These are phyloP conservation scores for Novumbra hubbsi DNA, from an alignment of 2,797 vertebrate species.

Conservation along the genomic window DNA sequence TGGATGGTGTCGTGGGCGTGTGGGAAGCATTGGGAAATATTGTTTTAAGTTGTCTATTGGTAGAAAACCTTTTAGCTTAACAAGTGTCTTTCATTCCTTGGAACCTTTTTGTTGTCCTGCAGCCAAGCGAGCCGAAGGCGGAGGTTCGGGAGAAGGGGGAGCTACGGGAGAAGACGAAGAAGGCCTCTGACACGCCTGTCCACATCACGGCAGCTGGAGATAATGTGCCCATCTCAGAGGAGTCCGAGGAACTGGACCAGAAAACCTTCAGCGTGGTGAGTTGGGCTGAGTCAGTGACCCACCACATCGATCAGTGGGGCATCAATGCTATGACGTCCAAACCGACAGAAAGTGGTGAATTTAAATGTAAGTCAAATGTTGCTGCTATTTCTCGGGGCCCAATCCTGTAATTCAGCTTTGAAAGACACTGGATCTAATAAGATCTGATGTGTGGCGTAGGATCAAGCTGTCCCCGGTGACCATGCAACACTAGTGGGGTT, in stretches of 20 bases:
- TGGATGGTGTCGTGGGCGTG: neutral
- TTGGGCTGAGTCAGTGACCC: neutral
- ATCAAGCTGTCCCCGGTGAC: no score
- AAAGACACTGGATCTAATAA: no score
- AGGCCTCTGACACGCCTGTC: slow-evolving; percentile 79
- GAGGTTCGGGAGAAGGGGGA: slow-evolving; percentile 79
- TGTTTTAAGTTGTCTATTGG: slow-evolving; percentile 22
- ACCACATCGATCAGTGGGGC: neutral
- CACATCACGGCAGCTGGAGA: slow-evolving; percentile 89
- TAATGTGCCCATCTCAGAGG: slow-evolving; percentile 83
- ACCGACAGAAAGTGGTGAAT: no score
- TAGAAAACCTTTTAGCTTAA: slow-evolving; percentile 17
- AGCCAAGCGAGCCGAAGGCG: slow-evolving; percentile 80
- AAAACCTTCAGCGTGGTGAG: slow-evolving; percentile 98
- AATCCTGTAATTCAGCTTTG: no score
- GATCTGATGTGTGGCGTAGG: no score
- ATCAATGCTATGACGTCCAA: neutral
- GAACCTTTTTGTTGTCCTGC: slow-evolving; percentile 11
- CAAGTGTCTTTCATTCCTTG: slow-evolving; percentile 8
- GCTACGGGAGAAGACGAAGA: slow-evolving; percentile 85
- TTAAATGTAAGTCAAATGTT: no score
- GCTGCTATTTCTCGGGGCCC: no score
- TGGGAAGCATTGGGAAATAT: neutral
- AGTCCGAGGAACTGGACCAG: slow-evolving; percentile 96
- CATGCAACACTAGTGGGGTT: no score